Conservation (phyloP, 1,140 invertebrate species). For the Apis cerana region DNA sequence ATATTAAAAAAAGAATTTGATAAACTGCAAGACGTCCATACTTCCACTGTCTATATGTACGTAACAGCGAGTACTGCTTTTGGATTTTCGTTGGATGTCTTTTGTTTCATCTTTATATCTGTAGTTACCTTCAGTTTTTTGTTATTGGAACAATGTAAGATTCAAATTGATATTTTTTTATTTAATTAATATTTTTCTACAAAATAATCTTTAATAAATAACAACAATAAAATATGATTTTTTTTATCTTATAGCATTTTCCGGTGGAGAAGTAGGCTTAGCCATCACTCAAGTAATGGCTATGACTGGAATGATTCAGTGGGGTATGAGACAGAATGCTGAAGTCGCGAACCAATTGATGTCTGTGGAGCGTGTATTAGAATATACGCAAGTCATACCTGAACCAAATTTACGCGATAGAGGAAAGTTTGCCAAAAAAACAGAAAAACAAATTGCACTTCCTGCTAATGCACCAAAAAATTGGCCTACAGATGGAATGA, state of each 20-base stretch:
- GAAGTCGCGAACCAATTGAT: constrained; percentile 92
- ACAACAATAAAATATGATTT: neutral
- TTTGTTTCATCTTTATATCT: constrained; percentile 87
- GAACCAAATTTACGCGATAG: constrained; percentile 82
- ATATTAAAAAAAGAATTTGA: constrained; percentile 91
- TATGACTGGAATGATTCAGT: constrained; percentile 86
- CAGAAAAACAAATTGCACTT: constrained; percentile 51
- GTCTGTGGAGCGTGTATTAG: constrained; percentile 89
- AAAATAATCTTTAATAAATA: neutral
- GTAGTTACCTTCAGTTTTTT: constrained; percentile 85
- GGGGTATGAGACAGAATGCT: constrained; percentile 87
- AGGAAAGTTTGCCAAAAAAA: constrained; percentile 78
- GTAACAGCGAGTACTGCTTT: constrained; percentile 86
- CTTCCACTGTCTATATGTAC: constrained; percentile 86
- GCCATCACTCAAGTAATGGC: constrained; percentile 83
- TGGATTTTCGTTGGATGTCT: constrained; percentile 86
- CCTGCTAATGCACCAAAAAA: constrained; percentile 77
- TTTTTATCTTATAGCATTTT: constrained; percentile 80
- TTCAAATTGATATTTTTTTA: neutral
- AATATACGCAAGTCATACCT: constrained; percentile 85
- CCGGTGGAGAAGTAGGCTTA: constrained; percentile 83
- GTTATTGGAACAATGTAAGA: constrained; percentile 70
- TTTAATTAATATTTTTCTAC: neutral
- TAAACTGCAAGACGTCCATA: constrained; percentile 84
- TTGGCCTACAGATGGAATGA: constrained; percentile 88